Conservation (phyloP, 1,140 invertebrate genomes). For the Nautilus pompilius region DNA sequence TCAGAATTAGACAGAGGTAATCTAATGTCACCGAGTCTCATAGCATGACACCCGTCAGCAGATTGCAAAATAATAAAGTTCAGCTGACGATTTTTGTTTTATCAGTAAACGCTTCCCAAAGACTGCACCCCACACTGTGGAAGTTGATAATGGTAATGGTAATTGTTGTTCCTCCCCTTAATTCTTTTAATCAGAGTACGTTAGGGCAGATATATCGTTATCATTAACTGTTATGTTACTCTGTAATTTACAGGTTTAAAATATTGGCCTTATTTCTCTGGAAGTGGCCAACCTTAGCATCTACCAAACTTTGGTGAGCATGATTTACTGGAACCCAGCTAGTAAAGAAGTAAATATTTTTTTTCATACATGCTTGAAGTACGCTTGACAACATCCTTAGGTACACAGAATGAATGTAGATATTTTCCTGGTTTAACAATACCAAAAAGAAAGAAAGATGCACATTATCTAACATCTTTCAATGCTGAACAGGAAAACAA, state of each 20-base stretch:
- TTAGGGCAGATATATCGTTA: too few species aligned
- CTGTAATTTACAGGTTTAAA: too few species aligned
- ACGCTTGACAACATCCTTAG: not conserved
- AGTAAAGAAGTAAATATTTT: too few species aligned
- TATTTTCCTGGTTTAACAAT: not conserved
- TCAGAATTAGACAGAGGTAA: constrained; percentile 21
- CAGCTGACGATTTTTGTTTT: not conserved
- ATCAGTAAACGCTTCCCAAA: not conserved
- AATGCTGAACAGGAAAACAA: not conserved
- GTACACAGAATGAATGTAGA: not conserved
- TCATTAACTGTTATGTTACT: too few species aligned
- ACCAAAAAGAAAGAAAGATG: not conserved
- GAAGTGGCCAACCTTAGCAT: too few species aligned
- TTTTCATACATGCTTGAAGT: not conserved
- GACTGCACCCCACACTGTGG: not conserved
- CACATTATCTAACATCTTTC: not conserved
- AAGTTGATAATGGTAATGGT: not conserved
- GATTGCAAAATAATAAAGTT: not conserved
- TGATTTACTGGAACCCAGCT: too few species aligned
- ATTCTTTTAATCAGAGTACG: not conserved
- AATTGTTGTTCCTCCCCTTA: not conserved
- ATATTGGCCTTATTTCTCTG: too few species aligned
- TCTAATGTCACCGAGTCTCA: not conserved
- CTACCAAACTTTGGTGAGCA: too few species aligned
- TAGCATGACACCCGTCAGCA: not conserved